phyloP scores from a whole-genome alignment of 2,888 invertebrate species.

The Bugula neritina region DNA sequence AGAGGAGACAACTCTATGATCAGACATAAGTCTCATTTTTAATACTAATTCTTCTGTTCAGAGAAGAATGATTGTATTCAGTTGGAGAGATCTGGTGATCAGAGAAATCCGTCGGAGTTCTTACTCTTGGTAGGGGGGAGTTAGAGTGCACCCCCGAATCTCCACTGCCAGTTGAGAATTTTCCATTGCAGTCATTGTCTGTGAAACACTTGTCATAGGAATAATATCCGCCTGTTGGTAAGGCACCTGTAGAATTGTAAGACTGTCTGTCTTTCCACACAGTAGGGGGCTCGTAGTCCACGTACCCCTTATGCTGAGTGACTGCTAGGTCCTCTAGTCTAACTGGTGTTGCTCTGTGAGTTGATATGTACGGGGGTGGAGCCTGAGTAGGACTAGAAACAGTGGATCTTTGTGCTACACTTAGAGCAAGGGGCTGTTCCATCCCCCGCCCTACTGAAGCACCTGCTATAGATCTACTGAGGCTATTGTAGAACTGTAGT shows the following conservation, averaged over 20 bases:
- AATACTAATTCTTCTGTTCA: neutral
- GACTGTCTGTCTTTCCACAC: neutral
- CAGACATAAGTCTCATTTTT: conserved; percentile 23
- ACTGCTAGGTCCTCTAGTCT: neutral
- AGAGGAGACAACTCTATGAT: neutral
- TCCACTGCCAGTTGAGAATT: conserved; percentile 22
- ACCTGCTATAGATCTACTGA: conserved; percentile 20
- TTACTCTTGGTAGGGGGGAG: conserved; percentile 19
- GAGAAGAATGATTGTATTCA: neutral
- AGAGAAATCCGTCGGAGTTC: conserved; percentile 10
- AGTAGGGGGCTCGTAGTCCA: neutral
- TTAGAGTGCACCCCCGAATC: conserved; percentile 23
- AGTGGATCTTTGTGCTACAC: neutral
- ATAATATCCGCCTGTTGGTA: neutral
- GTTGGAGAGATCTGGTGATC: neutral
- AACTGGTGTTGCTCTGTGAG: conserved; percentile 23
- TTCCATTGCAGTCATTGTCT: conserved; percentile 20
- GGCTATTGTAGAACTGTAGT: conserved; percentile 22
- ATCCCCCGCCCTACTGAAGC: neutral
- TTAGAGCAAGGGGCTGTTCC: neutral
- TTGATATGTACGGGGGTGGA: neutral
- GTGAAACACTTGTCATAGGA: neutral
- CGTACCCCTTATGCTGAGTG: neutral
- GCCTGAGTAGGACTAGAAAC: neutral
- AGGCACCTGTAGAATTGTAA: neutral